Conservation (phyloP, 1,140 invertebrate species). For the Meloidogyne floridensis region DNA sequence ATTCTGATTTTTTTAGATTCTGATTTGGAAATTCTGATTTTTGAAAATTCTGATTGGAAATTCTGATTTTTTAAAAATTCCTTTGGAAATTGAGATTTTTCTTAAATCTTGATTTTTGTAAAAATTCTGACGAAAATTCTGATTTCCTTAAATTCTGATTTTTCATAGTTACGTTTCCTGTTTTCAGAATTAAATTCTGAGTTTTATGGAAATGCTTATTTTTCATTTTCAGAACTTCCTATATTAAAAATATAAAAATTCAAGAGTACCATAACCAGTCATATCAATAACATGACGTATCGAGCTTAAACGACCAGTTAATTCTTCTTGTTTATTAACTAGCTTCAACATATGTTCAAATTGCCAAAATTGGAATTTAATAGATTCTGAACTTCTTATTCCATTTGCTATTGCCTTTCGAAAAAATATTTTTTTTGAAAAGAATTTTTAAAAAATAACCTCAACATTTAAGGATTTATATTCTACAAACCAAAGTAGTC, state of each 20-base stretch:
- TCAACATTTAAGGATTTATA: conserved; percentile 63
- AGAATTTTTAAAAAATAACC: conserved; percentile 37
- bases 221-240: neutral
- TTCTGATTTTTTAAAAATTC: neutral
- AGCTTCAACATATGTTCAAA: conserved; percentile 65
- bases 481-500: conserved; percentile 64
- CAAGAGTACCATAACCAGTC: conserved; percentile 37
- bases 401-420: conserved; percentile 58
- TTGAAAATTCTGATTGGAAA: neutral
- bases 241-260: neutral
- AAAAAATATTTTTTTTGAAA: neutral
- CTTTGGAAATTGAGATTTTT: neutral
- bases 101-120: too few relatives aligned
- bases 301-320: conserved; percentile 55
- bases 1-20: neutral
- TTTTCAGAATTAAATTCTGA: neutral
- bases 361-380: conserved; percentile 63
- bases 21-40: neutral
- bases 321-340: conserved; percentile 61
- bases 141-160: neutral
- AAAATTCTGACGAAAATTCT: neutral
- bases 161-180: too few relatives aligned
- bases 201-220: neutral
- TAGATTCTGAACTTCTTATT: conserved; percentile 57
- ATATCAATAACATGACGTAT: conserved; percentile 64